Base-by-base conservation (phyloP, 2,888 invertebrate genomes). In the Ophion ventricosus region DNA sequence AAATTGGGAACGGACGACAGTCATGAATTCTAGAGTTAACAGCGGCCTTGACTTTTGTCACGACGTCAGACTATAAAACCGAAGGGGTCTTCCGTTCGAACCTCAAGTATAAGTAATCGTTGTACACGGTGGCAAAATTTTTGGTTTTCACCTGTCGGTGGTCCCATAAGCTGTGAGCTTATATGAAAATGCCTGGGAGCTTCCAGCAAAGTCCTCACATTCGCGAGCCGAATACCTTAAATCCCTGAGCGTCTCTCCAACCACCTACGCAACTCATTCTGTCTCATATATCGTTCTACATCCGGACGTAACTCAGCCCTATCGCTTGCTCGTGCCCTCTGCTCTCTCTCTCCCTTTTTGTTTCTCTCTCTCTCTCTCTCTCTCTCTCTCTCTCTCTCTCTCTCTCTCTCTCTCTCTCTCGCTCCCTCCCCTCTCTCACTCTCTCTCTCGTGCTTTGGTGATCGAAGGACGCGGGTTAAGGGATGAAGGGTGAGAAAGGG, bases 261-360 rank as follows among this genome's bases (percentile, higher is more conserved):
- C 40, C 40, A 63, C 59, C 77, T 20, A 57, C 66, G 40, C 67
- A 54, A 63, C 54, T 76, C 81, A 35, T 49, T 67, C 57, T 64
- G 76, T 66, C 70, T 76, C 81, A 23, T 77, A 72, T 59, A 77
- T 77, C 72, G 67, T 61, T 77, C 72, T 20, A 72, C 59, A 57
- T 72, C 81, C 70, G 66, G 54, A 82, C 76, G 81, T 82, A 72
- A 76, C 64, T 72, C 76, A 49, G 64, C 76, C 72, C 69, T 81
- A 75, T 75, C 80, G 69, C 61, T 70, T 56, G 35, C 20, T 40
- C 35, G 35, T 25, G 61, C 43, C 26, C 23, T 35, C 17, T 49
- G n/a, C 40, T 56, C 63, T 20, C 25, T 23, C 26, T 11, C 64
- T 23, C 25, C 23, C n/a, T 26, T n/a, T 40, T n/a, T 54, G 8